These are phyloP conservation scores for Esox niger DNA, from an alignment of 2,113 vertebrate genomes.

Conservation along the genomic window DNA sequence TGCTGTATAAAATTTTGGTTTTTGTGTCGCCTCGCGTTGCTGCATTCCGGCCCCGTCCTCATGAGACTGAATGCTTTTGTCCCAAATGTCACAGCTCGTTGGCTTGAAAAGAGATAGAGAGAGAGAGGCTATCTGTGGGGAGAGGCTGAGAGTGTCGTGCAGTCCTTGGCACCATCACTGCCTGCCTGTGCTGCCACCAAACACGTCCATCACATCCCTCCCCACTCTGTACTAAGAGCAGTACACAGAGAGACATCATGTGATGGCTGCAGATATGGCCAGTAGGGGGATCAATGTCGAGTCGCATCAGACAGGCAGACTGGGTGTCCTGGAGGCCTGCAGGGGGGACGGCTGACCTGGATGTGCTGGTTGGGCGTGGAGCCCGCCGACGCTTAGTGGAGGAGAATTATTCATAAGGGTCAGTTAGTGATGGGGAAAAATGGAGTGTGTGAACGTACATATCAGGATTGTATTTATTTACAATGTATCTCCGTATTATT, in stretches of 20 bases:
- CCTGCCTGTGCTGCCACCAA: constrained; percentile 19
- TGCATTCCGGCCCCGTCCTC: not conserved
- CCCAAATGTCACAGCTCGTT: not conserved
- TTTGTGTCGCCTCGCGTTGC: not conserved
- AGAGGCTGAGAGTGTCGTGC: not conserved
- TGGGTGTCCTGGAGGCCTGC: constrained; percentile 3
- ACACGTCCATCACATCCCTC: constrained; percentile 2
- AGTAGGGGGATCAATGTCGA: constrained; percentile 34
- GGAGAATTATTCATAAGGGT: too few species aligned
- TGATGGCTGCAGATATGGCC: constrained; percentile 52
- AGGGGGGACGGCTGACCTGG: constrained; percentile 40
- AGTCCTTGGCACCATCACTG: constrained; percentile 5
- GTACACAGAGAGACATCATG: constrained; percentile 44
- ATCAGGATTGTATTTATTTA: too few species aligned
- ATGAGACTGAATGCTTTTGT: not conserved
- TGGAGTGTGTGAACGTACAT: too few species aligned
- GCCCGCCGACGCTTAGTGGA: too few species aligned
- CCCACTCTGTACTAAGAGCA: constrained; percentile 29
- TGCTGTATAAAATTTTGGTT: not conserved
- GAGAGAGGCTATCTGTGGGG: too few species aligned
- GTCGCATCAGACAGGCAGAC: constrained; percentile 25
- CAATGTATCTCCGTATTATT: too few species aligned
- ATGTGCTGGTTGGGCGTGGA: constrained; percentile 8
- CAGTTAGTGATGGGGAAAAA: too few species aligned
- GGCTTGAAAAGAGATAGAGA: not conserved